Percentiles rank a stretch among this genome's conserved stretches.
Evolutionary conservation across 2,888 invertebrate genomes (phyloP).

Genomic region (Eupelmus urozonus): DNA sequence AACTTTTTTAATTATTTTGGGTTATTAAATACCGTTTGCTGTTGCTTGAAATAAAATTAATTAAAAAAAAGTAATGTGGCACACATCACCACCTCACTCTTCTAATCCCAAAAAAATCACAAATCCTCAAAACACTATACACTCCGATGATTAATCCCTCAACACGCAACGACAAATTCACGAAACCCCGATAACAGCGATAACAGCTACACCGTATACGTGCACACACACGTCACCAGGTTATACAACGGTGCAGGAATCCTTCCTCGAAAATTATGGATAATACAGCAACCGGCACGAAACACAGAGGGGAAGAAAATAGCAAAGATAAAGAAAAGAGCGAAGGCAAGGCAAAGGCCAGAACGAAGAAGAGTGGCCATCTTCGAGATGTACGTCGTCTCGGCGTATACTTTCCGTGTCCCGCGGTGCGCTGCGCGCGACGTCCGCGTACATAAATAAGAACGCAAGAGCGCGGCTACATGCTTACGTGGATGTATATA

Average conservation of each 20-base stretch:
- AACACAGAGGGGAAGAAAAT: background rate
- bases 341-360: background rate
- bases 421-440: constrained; percentile 10
- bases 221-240: no score
- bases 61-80: no score
- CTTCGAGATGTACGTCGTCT: constrained; percentile 1
- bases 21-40: no score
- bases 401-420: constrained; percentile 10
- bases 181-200: constrained; percentile 13
- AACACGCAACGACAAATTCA: constrained; percentile 40
- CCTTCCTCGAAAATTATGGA: constrained; percentile 19
- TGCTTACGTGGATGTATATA: constrained; percentile 6
- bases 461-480: constrained; percentile 24
- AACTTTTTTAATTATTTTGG: no score
- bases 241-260: background rate
- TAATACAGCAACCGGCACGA: constrained; percentile 1
- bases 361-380: background rate
- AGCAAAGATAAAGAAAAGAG: background rate
- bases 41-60: no score
- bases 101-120: no score
- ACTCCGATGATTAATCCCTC: constrained; percentile 21
- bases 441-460: constrained; percentile 38
- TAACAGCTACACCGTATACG: background rate
- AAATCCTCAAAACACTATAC: no score
- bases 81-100: no score